A percentile compares a stretch with the other conserved stretches of the same genome.
phyloP scores from a whole-genome alignment of 2,888 invertebrate genomes.

The Cerastis rubricosa region DNA sequence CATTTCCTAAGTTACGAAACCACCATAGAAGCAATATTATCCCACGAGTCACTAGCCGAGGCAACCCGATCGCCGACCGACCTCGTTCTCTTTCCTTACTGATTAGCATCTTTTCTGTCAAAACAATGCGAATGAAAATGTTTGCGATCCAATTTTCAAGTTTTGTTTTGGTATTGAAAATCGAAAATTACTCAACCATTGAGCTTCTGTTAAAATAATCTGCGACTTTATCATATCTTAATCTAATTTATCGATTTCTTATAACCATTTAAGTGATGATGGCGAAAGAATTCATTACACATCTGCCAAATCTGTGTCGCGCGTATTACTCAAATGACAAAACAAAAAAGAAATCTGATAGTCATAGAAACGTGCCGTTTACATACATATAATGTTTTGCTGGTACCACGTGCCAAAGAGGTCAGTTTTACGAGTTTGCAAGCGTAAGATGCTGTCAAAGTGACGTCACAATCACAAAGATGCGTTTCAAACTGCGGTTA shows the following conservation, averaged over 20 bases:
- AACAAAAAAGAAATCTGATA: constrained; percentile 36
- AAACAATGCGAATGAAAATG: constrained; percentile 62
- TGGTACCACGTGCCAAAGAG: constrained; percentile 41
- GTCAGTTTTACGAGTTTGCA: constrained; percentile 51
- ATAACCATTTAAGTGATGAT: constrained; percentile 2
- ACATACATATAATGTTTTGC: constrained; percentile 34
- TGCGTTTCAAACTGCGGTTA: constrained; percentile 53
- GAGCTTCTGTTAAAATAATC: constrained; percentile 11
- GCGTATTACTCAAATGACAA: constrained; percentile 35
- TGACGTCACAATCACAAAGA: constrained; percentile 49
- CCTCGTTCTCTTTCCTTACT: constrained; percentile 72
- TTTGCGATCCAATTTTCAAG: constrained; percentile 53
- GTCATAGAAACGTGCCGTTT: constrained; percentile 25
- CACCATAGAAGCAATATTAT: constrained; percentile 71
- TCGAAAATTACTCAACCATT: constrained; percentile 12
- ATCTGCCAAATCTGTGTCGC: constrained; percentile 40
- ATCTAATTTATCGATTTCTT: neutral
- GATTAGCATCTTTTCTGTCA: constrained; percentile 75
- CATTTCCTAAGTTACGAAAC: constrained; percentile 72
- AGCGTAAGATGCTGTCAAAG: constrained; percentile 56
- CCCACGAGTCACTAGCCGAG: constrained; percentile 71
- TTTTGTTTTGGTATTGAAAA: constrained; percentile 29
- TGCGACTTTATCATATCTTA: constrained; percentile 5
- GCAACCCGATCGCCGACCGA: constrained; percentile 71
- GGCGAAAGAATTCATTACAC: constrained; percentile 26